Conservation (phyloP, 2,888 invertebrate species). For the Apocheima hispidaria region DNA sequence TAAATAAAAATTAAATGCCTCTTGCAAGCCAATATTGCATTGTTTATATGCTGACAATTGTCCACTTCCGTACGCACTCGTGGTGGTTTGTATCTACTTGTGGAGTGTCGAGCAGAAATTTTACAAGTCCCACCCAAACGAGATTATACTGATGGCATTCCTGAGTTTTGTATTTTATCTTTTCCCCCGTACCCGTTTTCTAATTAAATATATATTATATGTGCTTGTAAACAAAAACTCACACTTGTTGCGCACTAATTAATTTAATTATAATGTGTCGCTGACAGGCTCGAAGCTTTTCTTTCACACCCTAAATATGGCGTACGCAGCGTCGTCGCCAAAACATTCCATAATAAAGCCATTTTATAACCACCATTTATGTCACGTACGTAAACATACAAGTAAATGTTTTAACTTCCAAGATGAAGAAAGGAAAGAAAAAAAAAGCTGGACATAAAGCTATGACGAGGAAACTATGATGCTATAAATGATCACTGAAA, state of each 20-base stretch:
- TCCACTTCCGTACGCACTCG: too few relatives aligned
- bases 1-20: too few relatives aligned
- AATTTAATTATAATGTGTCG: conserved; percentile 28
- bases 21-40: too few relatives aligned
- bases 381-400: neutral
- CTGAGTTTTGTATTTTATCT: too few relatives aligned
- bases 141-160: too few relatives aligned
- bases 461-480: neutral
- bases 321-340: neutral
- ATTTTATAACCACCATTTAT: neutral
- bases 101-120: too few relatives aligned
- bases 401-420: too few relatives aligned
- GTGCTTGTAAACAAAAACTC: conserved; percentile 33
- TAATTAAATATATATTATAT: conserved; percentile 31
- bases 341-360: neutral
- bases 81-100: too few relatives aligned
- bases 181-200: too few relatives aligned
- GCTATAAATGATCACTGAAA: neutral
- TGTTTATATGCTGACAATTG: too few relatives aligned
- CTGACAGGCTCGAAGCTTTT: conserved; percentile 2
- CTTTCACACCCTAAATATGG: conserved; percentile 10
- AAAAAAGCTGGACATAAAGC: neutral
- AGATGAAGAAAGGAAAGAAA: too few relatives aligned
- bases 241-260: conserved; percentile 37
- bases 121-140: too few relatives aligned